Conservation (phyloP, 2,888 invertebrate species). For the Parnassius glacialis region DNA sequence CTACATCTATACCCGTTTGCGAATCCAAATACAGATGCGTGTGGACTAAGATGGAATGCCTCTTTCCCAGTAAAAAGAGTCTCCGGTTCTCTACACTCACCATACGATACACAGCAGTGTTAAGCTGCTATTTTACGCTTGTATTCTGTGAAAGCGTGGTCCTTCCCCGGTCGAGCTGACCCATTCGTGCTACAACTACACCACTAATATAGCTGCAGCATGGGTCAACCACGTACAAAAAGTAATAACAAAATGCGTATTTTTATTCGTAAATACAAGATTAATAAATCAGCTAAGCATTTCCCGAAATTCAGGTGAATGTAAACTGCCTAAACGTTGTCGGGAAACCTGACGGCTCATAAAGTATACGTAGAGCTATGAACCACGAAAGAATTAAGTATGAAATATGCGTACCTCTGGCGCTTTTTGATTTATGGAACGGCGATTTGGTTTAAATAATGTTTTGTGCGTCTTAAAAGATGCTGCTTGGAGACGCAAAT, state of each 20-base stretch:
- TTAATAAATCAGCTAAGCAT: constrained; percentile 31
- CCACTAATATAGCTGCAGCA: too few species aligned
- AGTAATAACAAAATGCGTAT: neutral
- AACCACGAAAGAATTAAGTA: constrained; percentile 77
- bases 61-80: too few species aligned
- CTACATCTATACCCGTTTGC: too few species aligned
- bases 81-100: too few species aligned
- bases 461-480: constrained; percentile 39
- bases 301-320: constrained; percentile 48
- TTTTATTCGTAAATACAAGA: constrained; percentile 1
- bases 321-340: constrained; percentile 39
- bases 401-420: constrained; percentile 76
- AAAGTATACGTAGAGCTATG: constrained; percentile 55
- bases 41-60: too few species aligned
- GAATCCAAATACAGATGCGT: too few species aligned
- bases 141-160: too few species aligned
- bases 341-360: constrained; percentile 58
- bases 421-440: constrained; percentile 73
- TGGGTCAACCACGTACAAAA: too few species aligned
- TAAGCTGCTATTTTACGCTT: too few species aligned
- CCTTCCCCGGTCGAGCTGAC: too few species aligned
- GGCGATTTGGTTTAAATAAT: constrained; percentile 55
- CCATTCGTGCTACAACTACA: too few species aligned
- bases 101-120: too few species aligned
- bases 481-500: constrained; percentile 26